Percentiles rank a stretch among this genome's conserved stretches.
Conservation (phyloP, 2,888 invertebrate genomes). For the Oeneis ivallda region DNA sequence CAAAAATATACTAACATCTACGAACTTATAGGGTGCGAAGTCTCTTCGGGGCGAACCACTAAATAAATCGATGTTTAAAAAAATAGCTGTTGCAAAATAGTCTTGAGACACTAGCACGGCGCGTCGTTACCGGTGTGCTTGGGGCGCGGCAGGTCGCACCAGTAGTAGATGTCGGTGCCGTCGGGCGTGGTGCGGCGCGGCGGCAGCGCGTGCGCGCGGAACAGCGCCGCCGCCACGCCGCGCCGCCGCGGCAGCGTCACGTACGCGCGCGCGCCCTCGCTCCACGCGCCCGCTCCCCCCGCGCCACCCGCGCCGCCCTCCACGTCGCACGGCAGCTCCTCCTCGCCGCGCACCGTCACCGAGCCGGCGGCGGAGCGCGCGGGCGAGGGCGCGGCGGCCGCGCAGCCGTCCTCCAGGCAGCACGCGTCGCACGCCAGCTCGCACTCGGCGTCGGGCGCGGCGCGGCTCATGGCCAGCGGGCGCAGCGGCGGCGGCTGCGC, state of each 20-base stretch:
- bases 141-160: conserved; percentile 89
- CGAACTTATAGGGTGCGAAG: too few species aligned
- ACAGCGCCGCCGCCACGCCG: conserved; percentile 58
- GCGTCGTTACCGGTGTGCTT: conserved; percentile 74
- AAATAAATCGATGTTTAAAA: too few species aligned
- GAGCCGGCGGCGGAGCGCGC: conserved; percentile 54
- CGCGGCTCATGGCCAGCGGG: conserved; percentile 45
- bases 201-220: conserved; percentile 74
- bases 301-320: conserved; percentile 45
- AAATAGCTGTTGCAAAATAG: too few species aligned
- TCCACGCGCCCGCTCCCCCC: conserved; percentile 39
- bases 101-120: too few species aligned
- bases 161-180: conserved; percentile 92
- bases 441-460: conserved; percentile 64
- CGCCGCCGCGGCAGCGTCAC: conserved; percentile 76
- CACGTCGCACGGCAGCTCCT: conserved; percentile 80
- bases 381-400: conserved; percentile 70
- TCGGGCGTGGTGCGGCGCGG: conserved; percentile 90
- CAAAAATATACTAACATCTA: too few species aligned
- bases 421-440: conserved; percentile 81
- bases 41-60: too few species aligned
- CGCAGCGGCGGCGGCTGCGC: conserved; percentile 52
- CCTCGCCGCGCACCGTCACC: conserved; percentile 64
- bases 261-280: conserved; percentile 66
- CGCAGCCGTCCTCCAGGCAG: conserved; percentile 52